Conservation (phyloP, 2,113 vertebrate genomes). For the Hydrolagus affinis region DNA sequence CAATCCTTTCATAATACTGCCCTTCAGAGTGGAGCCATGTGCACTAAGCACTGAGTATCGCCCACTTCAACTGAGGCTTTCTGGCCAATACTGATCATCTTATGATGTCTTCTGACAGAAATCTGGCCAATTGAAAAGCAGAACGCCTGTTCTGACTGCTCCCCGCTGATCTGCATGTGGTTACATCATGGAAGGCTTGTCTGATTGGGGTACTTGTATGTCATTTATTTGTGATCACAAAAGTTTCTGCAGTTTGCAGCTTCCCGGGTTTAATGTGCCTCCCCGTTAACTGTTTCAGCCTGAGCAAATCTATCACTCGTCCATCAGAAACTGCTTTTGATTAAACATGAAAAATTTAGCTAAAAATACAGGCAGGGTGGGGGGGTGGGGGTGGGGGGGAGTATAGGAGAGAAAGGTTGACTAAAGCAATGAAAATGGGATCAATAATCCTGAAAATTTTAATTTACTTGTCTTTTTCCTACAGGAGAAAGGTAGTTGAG, state of each 20-base stretch:
- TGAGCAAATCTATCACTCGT: not conserved
- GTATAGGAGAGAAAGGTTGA: not conserved
- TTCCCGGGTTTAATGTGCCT: not conserved
- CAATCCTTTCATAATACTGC: not conserved
- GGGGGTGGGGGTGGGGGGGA: no score
- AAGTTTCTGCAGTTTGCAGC: not conserved
- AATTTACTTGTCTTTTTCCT: no score
- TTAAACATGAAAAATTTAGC: no score
- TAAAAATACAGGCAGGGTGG: no score
- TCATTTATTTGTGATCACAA: not conserved
- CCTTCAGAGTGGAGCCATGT: constrained; percentile 16
- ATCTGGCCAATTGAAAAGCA: constrained; percentile 66
- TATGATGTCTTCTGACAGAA: constrained; percentile 95
- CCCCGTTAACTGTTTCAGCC: not conserved
- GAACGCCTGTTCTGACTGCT: constrained; percentile 66
- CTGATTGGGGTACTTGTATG: constrained; percentile 34
- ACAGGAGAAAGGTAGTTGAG: no score
- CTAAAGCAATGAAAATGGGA: not conserved
- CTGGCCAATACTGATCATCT: constrained; percentile 72
- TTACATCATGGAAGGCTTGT: constrained; percentile 55
- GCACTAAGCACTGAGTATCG: not conserved
- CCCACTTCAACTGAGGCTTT: not conserved
- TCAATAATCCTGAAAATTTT: not conserved
- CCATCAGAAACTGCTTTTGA: not conserved
- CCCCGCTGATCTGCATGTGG: constrained; percentile 48